Base-by-base conservation (phyloP, 2,888 invertebrate species). In the Synergus gifuensis region DNA sequence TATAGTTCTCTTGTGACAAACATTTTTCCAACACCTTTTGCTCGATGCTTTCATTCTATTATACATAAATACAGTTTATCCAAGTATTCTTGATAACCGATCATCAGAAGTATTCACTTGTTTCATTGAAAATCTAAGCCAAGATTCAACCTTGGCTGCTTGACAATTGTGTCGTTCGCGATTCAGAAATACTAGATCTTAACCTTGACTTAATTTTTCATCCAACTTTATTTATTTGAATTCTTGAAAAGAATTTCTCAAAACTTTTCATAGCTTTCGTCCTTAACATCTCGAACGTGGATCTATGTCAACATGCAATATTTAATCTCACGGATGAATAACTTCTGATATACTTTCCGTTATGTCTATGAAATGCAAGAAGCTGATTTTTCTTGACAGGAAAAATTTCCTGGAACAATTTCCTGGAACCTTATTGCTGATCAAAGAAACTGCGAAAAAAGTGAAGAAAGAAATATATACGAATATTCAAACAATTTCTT, bases 301-400 rank as follows among this genome's bases (percentile, higher is more conserved):
- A 22, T 62, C 22, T 12, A 62, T 7, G 22, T 28, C 4, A 22
- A 14, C 36, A 18, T 66, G n/a, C 18, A 49, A 14, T 66, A 18
- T 67, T 67, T 12, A 46, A 67, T 67, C 18, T 67, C 67, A 67
- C 44, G 69, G 46, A 12, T 69, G 69, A 22, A 49, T 69, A 69
- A 69, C 28, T 69, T 14, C 7, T 18, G 28, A 22, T 22, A 22
- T 22, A 49, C 12, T 69, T 69, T 69, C 16, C 49, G 49, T 49
- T 44, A 22, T 67, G 22, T 69, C 14, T 69, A 18, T 67, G 28
- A 69, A 69, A 14, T 49, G 22, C 16, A 69, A 49, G 16, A 49
- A 69, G 16, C 16, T 22, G 22, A 49, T 69, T 46, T 69, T 69
- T 69, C 69, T 73, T 9, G 11, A 36, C 36, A 73, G 22, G 67